phyloP scores from a whole-genome alignment of 1,140 invertebrate genomes.

The Tetranychus urticae region DNA sequence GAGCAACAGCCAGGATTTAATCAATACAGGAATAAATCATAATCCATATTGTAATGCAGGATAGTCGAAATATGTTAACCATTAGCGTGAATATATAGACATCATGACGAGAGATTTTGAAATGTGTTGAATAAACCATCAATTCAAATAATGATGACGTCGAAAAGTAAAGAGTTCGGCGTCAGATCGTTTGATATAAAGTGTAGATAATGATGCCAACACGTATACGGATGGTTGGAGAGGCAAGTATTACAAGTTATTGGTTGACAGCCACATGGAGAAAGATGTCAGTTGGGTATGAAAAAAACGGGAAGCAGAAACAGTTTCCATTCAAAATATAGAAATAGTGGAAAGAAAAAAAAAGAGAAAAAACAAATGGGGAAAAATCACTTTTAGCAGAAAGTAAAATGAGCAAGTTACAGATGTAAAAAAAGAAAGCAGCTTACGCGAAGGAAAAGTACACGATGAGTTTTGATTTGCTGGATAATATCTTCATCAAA shows the following conservation, averaged over 20 bases:
- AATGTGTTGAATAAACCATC: too few relatives aligned
- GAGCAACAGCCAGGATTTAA: not conserved
- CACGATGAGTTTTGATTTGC: slow-evolving; percentile 32
- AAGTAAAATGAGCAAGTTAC: not conserved
- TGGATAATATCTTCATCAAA: slow-evolving; percentile 59
- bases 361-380: too few relatives aligned
- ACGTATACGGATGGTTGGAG: too few relatives aligned
- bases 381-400: not conserved
- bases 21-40: not conserved
- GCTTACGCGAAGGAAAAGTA: slow-evolving; percentile 27
- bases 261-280: not conserved
- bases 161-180: too few relatives aligned
- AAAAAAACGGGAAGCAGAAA: not conserved
- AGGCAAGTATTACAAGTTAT: too few relatives aligned
- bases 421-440: not conserved
- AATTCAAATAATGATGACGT: too few relatives aligned
- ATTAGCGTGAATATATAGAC: too few relatives aligned
- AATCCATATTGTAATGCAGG: not conserved
- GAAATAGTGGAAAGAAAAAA: not conserved
- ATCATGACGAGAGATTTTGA: too few relatives aligned
- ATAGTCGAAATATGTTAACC: not conserved
- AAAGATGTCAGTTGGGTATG: not conserved
- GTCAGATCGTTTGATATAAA: too few relatives aligned
- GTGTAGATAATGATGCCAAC: too few relatives aligned
- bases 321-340: not conserved